A percentile compares a stretch with the other conserved stretches of the same genome.
phyloP scores from a whole-genome alignment of 2,113 vertebrate genomes.

The Psammodynastes pulverulentus region DNA sequence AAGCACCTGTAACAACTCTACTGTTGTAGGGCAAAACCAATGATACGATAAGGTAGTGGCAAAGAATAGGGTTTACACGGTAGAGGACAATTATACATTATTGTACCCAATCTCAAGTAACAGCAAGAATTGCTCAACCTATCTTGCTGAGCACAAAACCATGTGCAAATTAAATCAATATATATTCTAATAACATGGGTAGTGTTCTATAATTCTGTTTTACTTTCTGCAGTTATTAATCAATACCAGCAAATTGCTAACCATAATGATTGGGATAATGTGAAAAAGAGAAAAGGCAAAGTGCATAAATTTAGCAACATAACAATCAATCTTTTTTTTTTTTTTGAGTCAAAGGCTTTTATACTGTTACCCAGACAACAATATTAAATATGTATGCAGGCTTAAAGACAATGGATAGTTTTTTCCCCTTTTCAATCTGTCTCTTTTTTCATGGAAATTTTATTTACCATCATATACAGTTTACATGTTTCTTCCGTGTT shows the following conservation, averaged over 20 bases:
- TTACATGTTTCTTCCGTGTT: neutral
- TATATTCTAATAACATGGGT: neutral
- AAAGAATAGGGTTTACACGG: neutral
- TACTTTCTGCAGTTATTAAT: neutral
- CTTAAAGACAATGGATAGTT: slow-evolving; percentile 2
- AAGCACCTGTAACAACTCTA: neutral
- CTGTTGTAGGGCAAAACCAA: neutral
- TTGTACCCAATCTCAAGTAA: neutral
- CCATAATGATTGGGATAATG: neutral
- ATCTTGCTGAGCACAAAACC: neutral
- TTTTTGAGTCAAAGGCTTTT: slow-evolving; percentile 24
- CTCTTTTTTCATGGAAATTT: neutral
- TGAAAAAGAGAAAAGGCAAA: neutral
- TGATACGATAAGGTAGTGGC: neutral
- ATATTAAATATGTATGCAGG: slow-evolving; percentile 21
- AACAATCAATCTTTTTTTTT: slow-evolving; percentile 12
- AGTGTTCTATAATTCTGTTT: neutral
- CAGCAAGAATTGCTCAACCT: neutral
- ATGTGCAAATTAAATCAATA: neutral
- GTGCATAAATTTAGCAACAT: neutral
- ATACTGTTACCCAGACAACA: slow-evolving; percentile 5
- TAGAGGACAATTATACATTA: neutral
- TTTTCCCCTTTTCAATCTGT: neutral
- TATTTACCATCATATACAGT: neutral
- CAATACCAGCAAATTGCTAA: neutral